phyloP scores from a whole-genome alignment of 2,888 invertebrate species.

The Lasioglossum lativentre region DNA sequence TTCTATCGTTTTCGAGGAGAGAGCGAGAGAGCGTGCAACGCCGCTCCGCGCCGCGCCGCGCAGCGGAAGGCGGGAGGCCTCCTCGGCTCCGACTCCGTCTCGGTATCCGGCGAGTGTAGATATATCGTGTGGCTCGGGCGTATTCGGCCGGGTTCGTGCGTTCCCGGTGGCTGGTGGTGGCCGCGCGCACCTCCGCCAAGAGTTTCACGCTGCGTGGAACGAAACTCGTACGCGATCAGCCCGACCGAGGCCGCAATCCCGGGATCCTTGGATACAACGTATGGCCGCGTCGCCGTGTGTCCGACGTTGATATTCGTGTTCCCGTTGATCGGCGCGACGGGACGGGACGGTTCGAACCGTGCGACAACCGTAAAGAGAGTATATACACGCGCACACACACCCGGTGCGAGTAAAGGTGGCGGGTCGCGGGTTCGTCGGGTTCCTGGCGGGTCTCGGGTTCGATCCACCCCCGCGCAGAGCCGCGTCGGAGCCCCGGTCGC shows the following conservation, averaged over 20 bases:
- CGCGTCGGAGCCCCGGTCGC: constrained; percentile 11
- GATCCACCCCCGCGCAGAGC: constrained; percentile 21
- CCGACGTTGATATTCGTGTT: constrained; percentile 49
- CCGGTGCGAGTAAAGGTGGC: background rate
- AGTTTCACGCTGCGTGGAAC: constrained; percentile 82
- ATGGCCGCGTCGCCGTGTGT: constrained; percentile 70
- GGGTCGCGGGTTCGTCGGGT: constrained; percentile 1
- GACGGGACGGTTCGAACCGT: background rate
- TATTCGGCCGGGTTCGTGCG: constrained; percentile 73
- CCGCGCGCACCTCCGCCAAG: constrained; percentile 80
- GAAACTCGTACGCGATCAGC: constrained; percentile 83
- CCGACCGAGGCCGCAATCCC: constrained; percentile 77
- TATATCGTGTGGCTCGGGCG: constrained; percentile 63
- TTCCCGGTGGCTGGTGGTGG: constrained; percentile 76
- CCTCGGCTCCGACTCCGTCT: constrained; percentile 44
- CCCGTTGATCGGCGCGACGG: background rate
- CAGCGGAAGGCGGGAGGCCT: constrained; percentile 74
- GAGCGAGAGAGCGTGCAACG: constrained; percentile 37
- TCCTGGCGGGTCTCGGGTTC: constrained; percentile 15
- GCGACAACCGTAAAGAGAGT: background rate
- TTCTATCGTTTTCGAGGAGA: background rate
- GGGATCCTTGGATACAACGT: constrained; percentile 74
- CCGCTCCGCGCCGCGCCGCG: too few relatives aligned
- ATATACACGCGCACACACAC: too few relatives aligned
- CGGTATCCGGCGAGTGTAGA: constrained; percentile 47